These are phyloP conservation scores for Andrena chrysosceles DNA, from an alignment of 2,888 invertebrate species.

Conservation along the genomic window DNA sequence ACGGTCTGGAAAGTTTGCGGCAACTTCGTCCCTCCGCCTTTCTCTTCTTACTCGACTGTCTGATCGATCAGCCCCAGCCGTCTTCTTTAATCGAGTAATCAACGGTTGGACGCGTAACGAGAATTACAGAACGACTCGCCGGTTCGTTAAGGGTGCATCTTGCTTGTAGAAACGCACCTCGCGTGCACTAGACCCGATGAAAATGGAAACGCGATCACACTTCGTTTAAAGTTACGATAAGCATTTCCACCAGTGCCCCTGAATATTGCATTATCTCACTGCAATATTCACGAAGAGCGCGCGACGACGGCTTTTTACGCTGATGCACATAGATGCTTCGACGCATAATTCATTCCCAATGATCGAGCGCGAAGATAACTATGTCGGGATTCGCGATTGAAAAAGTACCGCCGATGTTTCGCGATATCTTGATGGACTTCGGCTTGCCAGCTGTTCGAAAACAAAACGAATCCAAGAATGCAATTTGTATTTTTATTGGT, in stretches of 20 bases:
- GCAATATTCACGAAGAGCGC: neutral
- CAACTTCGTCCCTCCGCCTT: neutral
- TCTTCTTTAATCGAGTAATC: neutral
- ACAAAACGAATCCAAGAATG: neutral
- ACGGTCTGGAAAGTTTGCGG: slow-evolving; percentile 2
- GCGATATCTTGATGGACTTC: slow-evolving; percentile 11
- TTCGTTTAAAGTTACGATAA: slow-evolving; percentile 11
- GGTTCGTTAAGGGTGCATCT: neutral
- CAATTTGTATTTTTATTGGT: neutral
- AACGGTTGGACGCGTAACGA: neutral
- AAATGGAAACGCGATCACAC: neutral
- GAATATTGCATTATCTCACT: slow-evolving; percentile 11
- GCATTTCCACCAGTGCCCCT: neutral
- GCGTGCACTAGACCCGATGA: neutral
- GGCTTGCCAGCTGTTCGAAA: neutral
- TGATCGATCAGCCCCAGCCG: slow-evolving; percentile 13
- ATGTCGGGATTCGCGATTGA: neutral
- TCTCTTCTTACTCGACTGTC: slow-evolving; percentile 7
- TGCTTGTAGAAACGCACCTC: too few relatives aligned
- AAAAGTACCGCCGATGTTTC: neutral
- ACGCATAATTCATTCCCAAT: slow-evolving; percentile 4
- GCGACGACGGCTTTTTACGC: neutral
- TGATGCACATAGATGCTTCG: neutral
- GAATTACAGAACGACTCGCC: neutral
- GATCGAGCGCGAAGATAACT: slow-evolving; percentile 14